Evolutionary conservation across 2,113 vertebrate species (phyloP), one percentile per base, ranked within the genome.

Genomic region (Platichthys flesus): DNA sequence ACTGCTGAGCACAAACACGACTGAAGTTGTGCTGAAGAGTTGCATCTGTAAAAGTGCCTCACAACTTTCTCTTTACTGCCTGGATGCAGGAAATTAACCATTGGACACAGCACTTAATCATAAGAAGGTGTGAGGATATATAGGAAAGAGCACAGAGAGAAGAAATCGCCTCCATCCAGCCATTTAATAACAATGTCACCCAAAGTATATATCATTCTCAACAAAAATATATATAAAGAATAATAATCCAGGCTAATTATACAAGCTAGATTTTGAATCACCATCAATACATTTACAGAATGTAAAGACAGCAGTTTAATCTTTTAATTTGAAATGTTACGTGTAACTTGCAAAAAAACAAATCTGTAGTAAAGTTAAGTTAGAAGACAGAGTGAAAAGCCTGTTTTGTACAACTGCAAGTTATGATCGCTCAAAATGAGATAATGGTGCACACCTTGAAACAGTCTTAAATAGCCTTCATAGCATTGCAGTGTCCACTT

Each of bases 1-100:
- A 88, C 58, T 72, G 65, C 79, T 82, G 88, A 87, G 83, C 76
- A 56, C 67, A 88, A 88, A 91, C 75, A 83, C 74, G 58, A 84
- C 63, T 82, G 74, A 89, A 89, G 78, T 85, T 78, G 63, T 51
- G 55, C 28, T 76, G 79, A 52, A 0, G 54, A 85, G 75, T 79
- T 79, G 78, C 71, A 72, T 86, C 86, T 77, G 35, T 59, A 76
- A 73, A 80, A 79, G 67, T 63, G 64, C 60, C 51, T 24, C 59
- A 81, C 68, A 78, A 89, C 67, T 71, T 23, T 73, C 66, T 81
- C 71, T 76, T 67, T 78, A 66, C 83, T 74, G 47, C 82, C 2
- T 80, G 74, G 62, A 75, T 63, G 71, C 56, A 81, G 66, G 57
- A 76, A 78, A 71, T 74, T 78, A 67, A 24, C n/a, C 14, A 65